Conservation (phyloP, 2,113 vertebrate species). For the Carassius carassius region DNA sequence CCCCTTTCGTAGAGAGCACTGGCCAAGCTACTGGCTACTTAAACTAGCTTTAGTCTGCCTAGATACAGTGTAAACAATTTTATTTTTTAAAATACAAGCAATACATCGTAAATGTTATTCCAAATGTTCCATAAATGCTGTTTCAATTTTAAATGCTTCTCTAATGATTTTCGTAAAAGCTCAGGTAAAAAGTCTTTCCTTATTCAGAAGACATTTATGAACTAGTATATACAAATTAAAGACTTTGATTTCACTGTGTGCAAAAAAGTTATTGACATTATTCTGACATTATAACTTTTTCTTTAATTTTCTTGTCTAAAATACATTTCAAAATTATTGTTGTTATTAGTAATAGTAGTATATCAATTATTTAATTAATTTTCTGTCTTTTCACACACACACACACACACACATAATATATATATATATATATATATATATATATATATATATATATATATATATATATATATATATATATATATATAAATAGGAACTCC, state of each 20-base stretch:
- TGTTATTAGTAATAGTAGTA: neutral
- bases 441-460: too few species aligned
- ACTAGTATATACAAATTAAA: neutral
- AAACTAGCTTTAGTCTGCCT: neutral
- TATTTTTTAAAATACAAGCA: too few species aligned
- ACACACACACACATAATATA: too few species aligned
- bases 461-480: too few species aligned
- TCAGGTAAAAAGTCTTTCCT: neutral
- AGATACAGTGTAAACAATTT: neutral
- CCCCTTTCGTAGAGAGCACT: neutral
- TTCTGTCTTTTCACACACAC: neutral
- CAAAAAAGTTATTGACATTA: neutral
- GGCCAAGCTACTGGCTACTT: neutral
- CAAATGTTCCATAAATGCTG: too few species aligned
- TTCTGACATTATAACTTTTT: neutral
- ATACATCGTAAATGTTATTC: too few species aligned
- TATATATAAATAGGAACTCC: constrained; percentile 82
- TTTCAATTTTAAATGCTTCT: neutral
- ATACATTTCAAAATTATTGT: neutral
- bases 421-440: too few species aligned
- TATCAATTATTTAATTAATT: neutral
- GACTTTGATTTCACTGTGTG: neutral
- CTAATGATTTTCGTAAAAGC: neutral
- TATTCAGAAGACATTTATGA: neutral
- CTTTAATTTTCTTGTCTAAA: neutral